Percentiles rank a stretch among this genome's conserved stretches.
phyloP scores from a whole-genome alignment of 2,888 invertebrate genomes.

The Brachylomia viminalis region DNA sequence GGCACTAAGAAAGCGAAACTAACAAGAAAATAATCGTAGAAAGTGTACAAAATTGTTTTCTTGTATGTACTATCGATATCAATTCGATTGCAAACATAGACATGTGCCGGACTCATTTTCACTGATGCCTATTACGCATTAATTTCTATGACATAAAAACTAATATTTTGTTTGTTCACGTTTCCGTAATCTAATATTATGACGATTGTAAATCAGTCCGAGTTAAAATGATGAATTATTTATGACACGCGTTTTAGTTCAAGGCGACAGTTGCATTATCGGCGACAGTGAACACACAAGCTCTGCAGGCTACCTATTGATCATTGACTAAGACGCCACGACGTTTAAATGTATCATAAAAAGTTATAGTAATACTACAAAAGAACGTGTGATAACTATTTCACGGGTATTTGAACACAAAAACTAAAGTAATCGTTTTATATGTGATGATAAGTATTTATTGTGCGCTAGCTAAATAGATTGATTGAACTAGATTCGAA shows the following conservation, averaged over 20 bases:
- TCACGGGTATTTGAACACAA: constrained; percentile 60
- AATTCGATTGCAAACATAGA: constrained; percentile 59
- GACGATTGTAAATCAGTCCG: constrained; percentile 62
- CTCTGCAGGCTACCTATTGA: constrained; percentile 33
- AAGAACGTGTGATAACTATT: constrained; percentile 64
- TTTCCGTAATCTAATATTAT: constrained; percentile 65
- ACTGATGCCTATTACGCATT: constrained; percentile 37
- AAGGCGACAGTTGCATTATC: constrained; percentile 27
- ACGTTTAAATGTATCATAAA: constrained; percentile 45
- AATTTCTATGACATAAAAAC: constrained; percentile 36
- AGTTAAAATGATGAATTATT: constrained; percentile 52
- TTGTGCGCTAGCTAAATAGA: constrained; percentile 39
- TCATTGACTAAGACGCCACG: constrained; percentile 33
- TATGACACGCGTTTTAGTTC: constrained; percentile 49
- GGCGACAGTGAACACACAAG: constrained; percentile 18
- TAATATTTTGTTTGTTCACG: constrained; percentile 41
- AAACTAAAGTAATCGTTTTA: constrained; percentile 45
- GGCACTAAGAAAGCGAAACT: constrained; percentile 84
- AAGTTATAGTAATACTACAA: constrained; percentile 52
- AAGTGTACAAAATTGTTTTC: constrained; percentile 85
- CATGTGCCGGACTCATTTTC: constrained; percentile 50
- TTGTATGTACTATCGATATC: constrained; percentile 73
- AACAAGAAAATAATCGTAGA: constrained; percentile 84
- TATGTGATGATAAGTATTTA: constrained; percentile 44
- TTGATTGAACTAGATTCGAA: constrained; percentile 58